Conservation (phyloP, 2,797 vertebrate species). For the Anguilla obscura region DNA sequence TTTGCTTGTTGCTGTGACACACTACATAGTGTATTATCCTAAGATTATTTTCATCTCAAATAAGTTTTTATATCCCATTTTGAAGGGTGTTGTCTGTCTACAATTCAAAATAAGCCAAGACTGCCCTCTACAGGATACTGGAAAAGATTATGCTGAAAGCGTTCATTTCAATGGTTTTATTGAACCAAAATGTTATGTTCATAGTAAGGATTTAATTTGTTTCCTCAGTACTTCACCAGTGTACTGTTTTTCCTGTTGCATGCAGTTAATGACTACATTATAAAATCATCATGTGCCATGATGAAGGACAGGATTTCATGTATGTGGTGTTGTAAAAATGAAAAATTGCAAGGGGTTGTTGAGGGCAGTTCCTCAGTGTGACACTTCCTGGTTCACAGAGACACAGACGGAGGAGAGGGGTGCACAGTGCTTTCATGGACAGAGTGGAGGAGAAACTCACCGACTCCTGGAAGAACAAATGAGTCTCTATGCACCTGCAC, state of each 20-base stretch:
- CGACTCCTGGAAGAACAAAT: constrained; percentile 53
- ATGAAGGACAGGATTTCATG: background rate
- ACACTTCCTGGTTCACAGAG: constrained; percentile 56
- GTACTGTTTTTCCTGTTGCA: background rate
- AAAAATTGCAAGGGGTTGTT: background rate
- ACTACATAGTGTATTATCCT: background rate
- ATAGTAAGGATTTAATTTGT: too few relatives aligned
- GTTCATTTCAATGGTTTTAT: background rate
- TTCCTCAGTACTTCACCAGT: too few relatives aligned
- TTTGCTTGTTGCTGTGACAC: background rate
- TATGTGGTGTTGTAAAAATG: too few relatives aligned
- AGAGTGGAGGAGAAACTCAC: constrained; percentile 67
- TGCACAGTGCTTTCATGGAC: constrained; percentile 64
- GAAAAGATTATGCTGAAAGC: background rate
- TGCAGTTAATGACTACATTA: too few relatives aligned
- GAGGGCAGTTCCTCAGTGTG: background rate
- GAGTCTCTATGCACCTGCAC: constrained; percentile 48
- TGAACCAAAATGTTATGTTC: background rate
- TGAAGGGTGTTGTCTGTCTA: background rate
- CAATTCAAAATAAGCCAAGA: background rate
- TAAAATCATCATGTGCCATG: background rate
- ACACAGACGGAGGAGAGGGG: constrained; percentile 50
- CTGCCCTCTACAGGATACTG: background rate
- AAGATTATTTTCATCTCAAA: background rate
- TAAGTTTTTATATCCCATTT: background rate